phyloP scores from a whole-genome alignment of 1,140 invertebrate species.

The Branchinecta lynchi region DNA sequence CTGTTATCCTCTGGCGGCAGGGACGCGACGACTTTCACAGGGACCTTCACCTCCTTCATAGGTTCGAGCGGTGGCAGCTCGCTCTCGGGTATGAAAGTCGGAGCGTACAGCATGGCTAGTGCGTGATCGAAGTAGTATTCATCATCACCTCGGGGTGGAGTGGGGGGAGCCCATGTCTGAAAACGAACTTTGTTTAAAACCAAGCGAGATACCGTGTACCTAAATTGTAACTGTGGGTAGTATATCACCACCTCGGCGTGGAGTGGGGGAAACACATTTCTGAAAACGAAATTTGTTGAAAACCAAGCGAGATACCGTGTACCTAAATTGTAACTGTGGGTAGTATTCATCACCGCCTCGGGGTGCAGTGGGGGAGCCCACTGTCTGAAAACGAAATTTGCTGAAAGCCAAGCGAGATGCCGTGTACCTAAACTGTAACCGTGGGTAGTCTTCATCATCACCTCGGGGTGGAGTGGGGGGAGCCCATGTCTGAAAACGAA shows the following conservation, averaged over 20 bases:
- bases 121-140: conserved; percentile 81
- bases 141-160: conserved; percentile 73
- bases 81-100: conserved; percentile 58
- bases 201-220: neutral
- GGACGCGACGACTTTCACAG: conserved; percentile 39
- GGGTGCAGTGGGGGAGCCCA: too few relatives aligned
- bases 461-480: conserved; percentile 83
- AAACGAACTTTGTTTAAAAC: conserved; percentile 20
- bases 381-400: too few relatives aligned
- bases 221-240: too few relatives aligned
- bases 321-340: too few relatives aligned
- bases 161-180: conserved; percentile 89
- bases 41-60: conserved; percentile 59
- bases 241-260: too few relatives aligned
- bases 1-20: conserved; percentile 37
- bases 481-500: conserved; percentile 63
- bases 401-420: too few relatives aligned
- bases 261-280: too few relatives aligned
- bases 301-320: too few relatives aligned
- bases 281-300: too few relatives aligned
- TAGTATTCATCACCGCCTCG: too few relatives aligned
- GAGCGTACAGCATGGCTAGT: conserved; percentile 68
- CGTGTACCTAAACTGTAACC: too few relatives aligned
- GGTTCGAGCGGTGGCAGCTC: conserved; percentile 70
- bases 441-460: conserved; percentile 78